Percentiles rank a stretch among this genome's conserved stretches.
These are phyloP conservation scores for Taenaris catops DNA, from an alignment of 2,888 invertebrate genomes.

Conservation along the genomic window DNA sequence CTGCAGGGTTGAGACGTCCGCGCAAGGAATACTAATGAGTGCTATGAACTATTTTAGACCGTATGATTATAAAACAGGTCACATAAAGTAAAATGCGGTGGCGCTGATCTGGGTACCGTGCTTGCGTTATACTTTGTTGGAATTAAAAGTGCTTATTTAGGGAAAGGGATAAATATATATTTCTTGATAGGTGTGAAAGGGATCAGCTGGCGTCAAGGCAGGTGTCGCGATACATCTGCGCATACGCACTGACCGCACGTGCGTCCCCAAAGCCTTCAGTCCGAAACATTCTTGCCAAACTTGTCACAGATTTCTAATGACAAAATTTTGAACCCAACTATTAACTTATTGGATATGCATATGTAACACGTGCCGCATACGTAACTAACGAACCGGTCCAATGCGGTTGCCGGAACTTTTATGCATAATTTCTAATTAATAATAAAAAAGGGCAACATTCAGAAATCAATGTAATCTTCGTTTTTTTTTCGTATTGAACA, in stretches of 20 bases:
- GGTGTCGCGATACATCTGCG: constrained; percentile 75
- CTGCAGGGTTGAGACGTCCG: constrained; percentile 35
- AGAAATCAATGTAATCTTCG: no score
- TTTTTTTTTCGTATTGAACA: no score
- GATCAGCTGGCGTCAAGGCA: constrained; percentile 52
- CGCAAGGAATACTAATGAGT: constrained; percentile 62
- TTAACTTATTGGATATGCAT: constrained; percentile 26
- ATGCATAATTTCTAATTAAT: constrained; percentile 17
- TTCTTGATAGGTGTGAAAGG: constrained; percentile 38
- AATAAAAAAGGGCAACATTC: constrained; percentile 1
- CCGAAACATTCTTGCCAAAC: constrained; percentile 33
- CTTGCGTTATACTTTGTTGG: constrained; percentile 45
- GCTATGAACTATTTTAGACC: constrained; percentile 58
- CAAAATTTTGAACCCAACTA: constrained; percentile 24
- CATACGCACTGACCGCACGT: constrained; percentile 66
- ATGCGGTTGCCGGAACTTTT: constrained; percentile 16
- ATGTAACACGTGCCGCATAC: constrained; percentile 26
- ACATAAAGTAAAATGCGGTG: constrained; percentile 61
- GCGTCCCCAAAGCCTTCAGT: constrained; percentile 51
- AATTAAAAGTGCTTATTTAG: constrained; percentile 55
- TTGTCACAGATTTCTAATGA: constrained; percentile 32
- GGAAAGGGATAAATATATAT: constrained; percentile 41
- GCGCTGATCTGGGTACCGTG: constrained; percentile 48
- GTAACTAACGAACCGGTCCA: constrained; percentile 23
- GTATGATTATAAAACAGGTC: constrained; percentile 67